A percentile compares a stretch with the other conserved stretches of the same genome.
phyloP scores from a whole-genome alignment of 2,113 vertebrate genomes.

The Chaetura pelagica region DNA sequence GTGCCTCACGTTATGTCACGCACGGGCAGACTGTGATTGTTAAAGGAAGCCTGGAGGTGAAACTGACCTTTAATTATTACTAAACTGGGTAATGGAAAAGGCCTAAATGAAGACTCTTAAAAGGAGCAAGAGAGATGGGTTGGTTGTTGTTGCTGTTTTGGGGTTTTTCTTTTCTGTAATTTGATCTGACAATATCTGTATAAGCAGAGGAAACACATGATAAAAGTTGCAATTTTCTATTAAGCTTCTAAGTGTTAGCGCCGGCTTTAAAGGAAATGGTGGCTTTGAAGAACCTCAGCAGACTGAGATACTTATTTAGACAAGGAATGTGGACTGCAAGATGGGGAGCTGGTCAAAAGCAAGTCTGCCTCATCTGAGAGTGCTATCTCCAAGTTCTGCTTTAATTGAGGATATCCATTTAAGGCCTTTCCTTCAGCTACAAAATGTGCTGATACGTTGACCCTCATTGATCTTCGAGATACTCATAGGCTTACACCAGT shows the following conservation, averaged over 20 bases:
- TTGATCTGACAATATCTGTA: neutral
- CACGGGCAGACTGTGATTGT: neutral
- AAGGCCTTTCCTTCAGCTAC: neutral
- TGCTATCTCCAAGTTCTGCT: neutral
- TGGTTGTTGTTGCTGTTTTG: too few relatives aligned
- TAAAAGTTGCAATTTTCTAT: neutral
- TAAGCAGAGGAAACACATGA: neutral
- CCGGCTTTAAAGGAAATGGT: neutral
- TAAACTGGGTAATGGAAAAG: neutral
- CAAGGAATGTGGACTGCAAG: neutral
- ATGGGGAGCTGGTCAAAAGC: neutral
- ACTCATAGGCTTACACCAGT: neutral
- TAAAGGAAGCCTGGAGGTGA: neutral
- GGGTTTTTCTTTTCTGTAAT: neutral
- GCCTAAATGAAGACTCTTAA: neutral
- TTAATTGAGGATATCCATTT: neutral
- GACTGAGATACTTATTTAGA: neutral
- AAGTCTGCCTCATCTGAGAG: neutral
- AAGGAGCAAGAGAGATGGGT: neutral
- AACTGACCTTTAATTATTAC: neutral
- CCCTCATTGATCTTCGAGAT: neutral
- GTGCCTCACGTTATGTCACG: neutral
- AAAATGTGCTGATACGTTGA: neutral
- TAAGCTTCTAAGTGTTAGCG: neutral
- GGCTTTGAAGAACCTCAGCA: neutral